These are phyloP conservation scores for Microhierax caerulescens DNA, from an alignment of 2,797 vertebrate species.

Conservation along the genomic window DNA sequence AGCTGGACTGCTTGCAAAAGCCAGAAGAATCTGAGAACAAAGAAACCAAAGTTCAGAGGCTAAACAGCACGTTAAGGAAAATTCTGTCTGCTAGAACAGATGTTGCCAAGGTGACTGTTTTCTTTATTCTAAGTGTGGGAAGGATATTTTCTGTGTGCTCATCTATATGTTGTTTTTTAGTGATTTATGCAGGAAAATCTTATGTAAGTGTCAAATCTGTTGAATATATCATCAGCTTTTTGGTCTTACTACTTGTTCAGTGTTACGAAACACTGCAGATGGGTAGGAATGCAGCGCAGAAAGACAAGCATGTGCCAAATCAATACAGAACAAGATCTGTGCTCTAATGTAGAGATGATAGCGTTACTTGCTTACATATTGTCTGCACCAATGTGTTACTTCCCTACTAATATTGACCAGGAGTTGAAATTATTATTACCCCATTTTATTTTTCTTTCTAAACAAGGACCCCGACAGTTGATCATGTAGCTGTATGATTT, in stretches of 20 bases:
- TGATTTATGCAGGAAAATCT: not conserved
- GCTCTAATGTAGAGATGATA: not conserved
- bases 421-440: not conserved
- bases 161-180: not conserved
- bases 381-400: not conserved
- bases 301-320: not conserved
- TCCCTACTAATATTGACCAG: not conserved
- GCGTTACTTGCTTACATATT: not conserved
- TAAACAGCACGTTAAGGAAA: slow-evolving; percentile 79
- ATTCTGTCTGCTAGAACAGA: slow-evolving; percentile 72
- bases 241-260: not conserved
- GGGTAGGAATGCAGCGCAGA: not conserved
- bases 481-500: not conserved
- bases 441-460: not conserved
- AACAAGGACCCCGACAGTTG: not conserved
- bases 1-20: slow-evolving; percentile 75
- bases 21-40: slow-evolving; percentile 53
- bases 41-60: slow-evolving; percentile 79
- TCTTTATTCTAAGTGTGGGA: not conserved
- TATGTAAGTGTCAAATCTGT: not conserved
- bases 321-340: not conserved
- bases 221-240: not conserved
- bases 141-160: not conserved
- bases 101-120: slow-evolving; percentile 49
- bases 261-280: slow-evolving; percentile 19